A percentile compares a stretch with the other conserved stretches of the same genome.
These are phyloP conservation scores for Melanocharis versteri DNA, from an alignment of 2,113 vertebrate species.

Conservation along the genomic window DNA sequence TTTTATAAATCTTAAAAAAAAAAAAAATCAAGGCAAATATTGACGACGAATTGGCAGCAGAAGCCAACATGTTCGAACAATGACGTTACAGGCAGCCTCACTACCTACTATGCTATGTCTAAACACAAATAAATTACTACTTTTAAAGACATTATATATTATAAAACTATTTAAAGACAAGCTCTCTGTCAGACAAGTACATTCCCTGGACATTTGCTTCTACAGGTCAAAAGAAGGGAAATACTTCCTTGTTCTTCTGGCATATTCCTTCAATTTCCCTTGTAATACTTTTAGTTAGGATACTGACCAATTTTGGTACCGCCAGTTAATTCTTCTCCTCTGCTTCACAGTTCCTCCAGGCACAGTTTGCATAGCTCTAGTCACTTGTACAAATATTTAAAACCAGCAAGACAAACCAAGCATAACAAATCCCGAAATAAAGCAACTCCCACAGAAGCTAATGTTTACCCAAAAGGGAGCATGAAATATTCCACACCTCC, in stretches of 20 bases:
- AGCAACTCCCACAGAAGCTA: constrained; percentile 44
- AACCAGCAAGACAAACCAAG: constrained; percentile 53
- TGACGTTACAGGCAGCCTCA: not conserved
- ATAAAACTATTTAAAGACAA: not conserved
- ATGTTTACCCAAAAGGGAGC: not conserved
- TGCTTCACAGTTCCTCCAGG: not conserved
- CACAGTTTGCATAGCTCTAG: constrained; percentile 40
- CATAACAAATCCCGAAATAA: constrained; percentile 59
- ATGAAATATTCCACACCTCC: constrained; percentile 1
- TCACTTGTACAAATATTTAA: constrained; percentile 61
- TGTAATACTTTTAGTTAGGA: not conserved
- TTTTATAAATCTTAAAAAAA: not conserved
- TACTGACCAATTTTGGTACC: not conserved
- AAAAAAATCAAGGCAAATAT: not conserved
- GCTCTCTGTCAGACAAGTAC: not conserved
- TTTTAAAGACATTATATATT: not conserved
- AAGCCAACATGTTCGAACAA: not conserved
- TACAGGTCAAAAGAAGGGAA: not conserved
- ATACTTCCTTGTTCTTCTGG: not conserved
- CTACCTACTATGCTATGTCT: not conserved
- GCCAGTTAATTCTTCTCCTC: not conserved
- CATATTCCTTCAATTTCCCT: not conserved
- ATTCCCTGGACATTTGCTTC: not conserved
- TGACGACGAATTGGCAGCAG: not conserved
- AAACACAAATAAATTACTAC: not conserved